Evolutionary conservation across 2,113 vertebrate species (phyloP).

Genomic region (Psettodes erumei): DNA sequence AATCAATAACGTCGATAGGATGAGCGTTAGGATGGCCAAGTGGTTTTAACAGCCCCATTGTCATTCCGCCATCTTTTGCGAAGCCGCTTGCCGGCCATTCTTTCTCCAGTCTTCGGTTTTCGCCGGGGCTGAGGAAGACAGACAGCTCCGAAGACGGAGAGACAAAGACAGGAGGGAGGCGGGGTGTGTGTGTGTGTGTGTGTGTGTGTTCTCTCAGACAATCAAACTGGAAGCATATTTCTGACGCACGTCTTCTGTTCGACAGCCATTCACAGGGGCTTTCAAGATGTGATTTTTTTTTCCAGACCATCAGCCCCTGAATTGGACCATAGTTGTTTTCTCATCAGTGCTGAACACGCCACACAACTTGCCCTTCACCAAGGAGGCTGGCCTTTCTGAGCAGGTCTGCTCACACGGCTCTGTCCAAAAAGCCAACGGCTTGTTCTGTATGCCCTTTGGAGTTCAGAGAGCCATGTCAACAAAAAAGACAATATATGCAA

Average conservation of each 20-base stretch:
- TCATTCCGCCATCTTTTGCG: conserved; percentile 69
- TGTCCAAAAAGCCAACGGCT: not conserved
- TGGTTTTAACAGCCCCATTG: conserved; percentile 72
- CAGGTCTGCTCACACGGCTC: conserved; percentile 5
- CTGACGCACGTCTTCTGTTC: conserved; percentile 51
- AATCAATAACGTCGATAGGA: conserved; percentile 82
- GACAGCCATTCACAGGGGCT: conserved; percentile 51
- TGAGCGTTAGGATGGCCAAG: conserved; percentile 74
- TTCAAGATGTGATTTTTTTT: conserved; percentile 53
- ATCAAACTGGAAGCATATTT: conserved; percentile 62
- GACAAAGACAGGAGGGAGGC: conserved; percentile 43
- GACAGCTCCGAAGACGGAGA: conserved; percentile 51
- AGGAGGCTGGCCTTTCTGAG: conserved; percentile 26
- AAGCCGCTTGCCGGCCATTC: conserved; percentile 59
- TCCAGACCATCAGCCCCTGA: conserved; percentile 48
- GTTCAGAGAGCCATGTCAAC: not conserved
- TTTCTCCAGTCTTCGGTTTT: conserved; percentile 64
- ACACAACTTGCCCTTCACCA: conserved; percentile 37
- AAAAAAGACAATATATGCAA: not conserved
- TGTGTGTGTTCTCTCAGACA: too few species aligned
- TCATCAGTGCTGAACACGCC: conserved; percentile 52
- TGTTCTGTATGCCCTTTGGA: not conserved
- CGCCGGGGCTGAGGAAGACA: conserved; percentile 44
- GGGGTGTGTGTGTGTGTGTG: too few species aligned
- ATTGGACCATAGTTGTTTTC: conserved; percentile 62